Percentiles rank a stretch among this genome's conserved stretches.
These are phyloP conservation scores for Atherinosoma microstoma DNA, from an alignment of 2,797 vertebrate species.

Conservation along the genomic window DNA sequence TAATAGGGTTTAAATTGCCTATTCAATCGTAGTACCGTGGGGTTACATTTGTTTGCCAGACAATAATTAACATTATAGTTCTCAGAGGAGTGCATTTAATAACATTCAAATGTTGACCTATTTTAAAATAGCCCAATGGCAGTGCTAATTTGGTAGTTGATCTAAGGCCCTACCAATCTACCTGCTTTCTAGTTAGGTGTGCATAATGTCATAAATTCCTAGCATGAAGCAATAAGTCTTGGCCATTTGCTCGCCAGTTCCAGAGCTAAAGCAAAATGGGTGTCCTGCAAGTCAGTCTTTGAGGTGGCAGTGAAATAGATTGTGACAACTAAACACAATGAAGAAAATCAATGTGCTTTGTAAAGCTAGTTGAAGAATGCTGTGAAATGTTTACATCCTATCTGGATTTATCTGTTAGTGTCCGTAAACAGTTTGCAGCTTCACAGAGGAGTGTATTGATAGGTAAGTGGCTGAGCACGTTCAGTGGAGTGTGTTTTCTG, in stretches of 20 bases:
- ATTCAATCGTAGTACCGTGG: neutral
- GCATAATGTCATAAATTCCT: constrained; percentile 22
- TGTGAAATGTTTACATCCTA: constrained; percentile 15
- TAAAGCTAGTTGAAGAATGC: neutral
- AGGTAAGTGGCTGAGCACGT: constrained; percentile 19
- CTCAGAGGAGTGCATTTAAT: neutral
- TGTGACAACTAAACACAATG: neutral
- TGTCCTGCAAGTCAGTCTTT: constrained; percentile 13
- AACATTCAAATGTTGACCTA: constrained; percentile 21
- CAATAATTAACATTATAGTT: constrained; percentile 18
- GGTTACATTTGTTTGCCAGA: constrained; percentile 7
- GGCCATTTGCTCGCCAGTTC: constrained; percentile 32
- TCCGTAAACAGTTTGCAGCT: constrained; percentile 20
- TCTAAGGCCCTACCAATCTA: constrained; percentile 8
- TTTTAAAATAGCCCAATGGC: constrained; percentile 24
- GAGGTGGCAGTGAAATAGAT: constrained; percentile 5
- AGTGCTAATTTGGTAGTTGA: constrained; percentile 21
- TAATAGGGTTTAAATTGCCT: neutral
- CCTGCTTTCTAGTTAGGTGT: constrained; percentile 38
- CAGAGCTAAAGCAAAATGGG: constrained; percentile 26
- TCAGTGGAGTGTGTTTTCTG: constrained; percentile 26
- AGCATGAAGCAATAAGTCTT: constrained; percentile 29
- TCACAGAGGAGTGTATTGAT: constrained; percentile 18
- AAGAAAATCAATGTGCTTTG: constrained; percentile 9
- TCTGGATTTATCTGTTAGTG: constrained; percentile 21